Evolutionary conservation across 37 sponge, comb jelly and placozoan genomes (phyloP), one percentile per base, ranked within the genome.

Genomic region (Halichondria panicea): DNA sequence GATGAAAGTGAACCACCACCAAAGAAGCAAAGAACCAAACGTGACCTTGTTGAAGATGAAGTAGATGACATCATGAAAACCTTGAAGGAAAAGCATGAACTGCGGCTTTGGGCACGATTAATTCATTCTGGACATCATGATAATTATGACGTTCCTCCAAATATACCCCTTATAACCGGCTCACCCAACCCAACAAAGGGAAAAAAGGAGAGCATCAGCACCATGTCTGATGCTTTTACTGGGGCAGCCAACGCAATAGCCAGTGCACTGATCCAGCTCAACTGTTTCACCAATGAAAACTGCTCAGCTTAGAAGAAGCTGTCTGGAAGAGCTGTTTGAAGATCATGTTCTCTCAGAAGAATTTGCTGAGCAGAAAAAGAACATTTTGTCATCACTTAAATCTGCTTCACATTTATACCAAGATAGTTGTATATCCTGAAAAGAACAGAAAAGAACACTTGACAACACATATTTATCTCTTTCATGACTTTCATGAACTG

Each of bases 211-310:
- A 42, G 32, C 35, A 22, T 59, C 8, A n/a, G n/a, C n/a, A n/a
- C n/a, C n/a, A n/a, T n/a, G n/a, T 35, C 33, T 8, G 64, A 39
- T 63, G 76, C 36, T 30, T 18, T 75, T 7, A 42, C 63, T 30
- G 65, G 36, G 28, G 76, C 63, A 18, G 76, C 76, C 28, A 75
- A 63, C 43, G 62, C 76, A 31, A 34, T 61, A 31, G 46, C 63
- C 3, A 61, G 43, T 8, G 19, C n/a, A n/a, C n/a, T n/a, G n/a
- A n/a, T n/a, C n/a, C n/a, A n/a, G n/a, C n/a, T n/a, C n/a, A n/a
- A n/a, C n/a, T n/a, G n/a, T 62, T 0, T 75, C 76, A 42, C 76
- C 76, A 45, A n/a, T 75, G 52, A 75, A 75, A 33, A 32, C 48
- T 36, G 65, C 41, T 15, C 35, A 55, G 38, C 27, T 75, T 9